Evolutionary conservation across 2,113 vertebrate species (phyloP), one percentile per base, ranked within the genome.

Genomic region (Puma concolor): DNA sequence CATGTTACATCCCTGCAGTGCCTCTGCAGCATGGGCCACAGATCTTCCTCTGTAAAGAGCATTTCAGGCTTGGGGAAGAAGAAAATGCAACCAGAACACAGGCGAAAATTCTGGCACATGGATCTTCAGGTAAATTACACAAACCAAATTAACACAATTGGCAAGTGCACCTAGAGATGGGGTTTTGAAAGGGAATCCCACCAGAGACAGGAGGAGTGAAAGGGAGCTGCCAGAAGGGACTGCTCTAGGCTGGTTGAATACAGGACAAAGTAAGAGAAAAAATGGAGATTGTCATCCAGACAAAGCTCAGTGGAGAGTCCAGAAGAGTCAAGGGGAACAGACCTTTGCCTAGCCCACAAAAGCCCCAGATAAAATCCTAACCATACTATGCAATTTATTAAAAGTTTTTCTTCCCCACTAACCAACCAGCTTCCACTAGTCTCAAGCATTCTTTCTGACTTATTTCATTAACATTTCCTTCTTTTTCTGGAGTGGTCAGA

Each of bases 391-490:
- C 60, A 80, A 19, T 97, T 97, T 95, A 95, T 94, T 90, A 95
- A 92, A 90, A 77, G 60, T 79, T 72, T 52, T 94, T 96, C 96
- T 97, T 84, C 41, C 80, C 31, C 25, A 1, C 9, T 31, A 92
- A 63, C 88, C 80, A 92, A 94, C 54, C 84, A 52, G 54, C 94
- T 96, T 94, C 81, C 52, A 83, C 36, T 41, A 57, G 84, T 96
- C 84, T 96, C 38, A 17, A 92, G 91, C 95, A 93, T 97, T 97
- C 96, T 96, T 98, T 97, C 96, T 97, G 97, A 97, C 98, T 98
- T 92, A 95, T 95, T 98, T 96, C 84, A 97, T 98, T 97, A 97
- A 94, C 8, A 64, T 98, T 96, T 95, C 88, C 82, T 94, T 94
- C 91, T 94, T 97, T 97, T 88, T 92, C 90, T 93, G 94, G 93